Percentiles rank a stretch among this genome's conserved stretches.
Evolutionary conservation across 2,113 vertebrate genomes (phyloP).

Genomic region (Heptranchias perlo): DNA sequence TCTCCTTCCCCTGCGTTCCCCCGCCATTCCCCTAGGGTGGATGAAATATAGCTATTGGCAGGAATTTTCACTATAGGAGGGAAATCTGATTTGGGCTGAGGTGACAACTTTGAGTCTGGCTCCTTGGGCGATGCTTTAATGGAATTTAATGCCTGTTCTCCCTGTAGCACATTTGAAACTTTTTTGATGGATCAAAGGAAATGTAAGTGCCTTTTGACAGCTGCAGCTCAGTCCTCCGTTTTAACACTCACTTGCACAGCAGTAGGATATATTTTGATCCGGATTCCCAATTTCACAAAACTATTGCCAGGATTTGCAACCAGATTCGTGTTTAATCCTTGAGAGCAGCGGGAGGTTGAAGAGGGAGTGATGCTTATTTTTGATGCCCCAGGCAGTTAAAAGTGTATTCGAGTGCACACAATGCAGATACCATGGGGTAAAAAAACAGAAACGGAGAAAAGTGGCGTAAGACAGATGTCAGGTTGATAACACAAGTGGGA

Average conservation of each 20-base stretch:
- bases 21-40: not conserved
- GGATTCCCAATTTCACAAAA: not conserved
- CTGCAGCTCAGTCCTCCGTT: not conserved
- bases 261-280: not conserved
- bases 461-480: too few relatives aligned
- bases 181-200: not conserved
- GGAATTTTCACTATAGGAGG: not conserved
- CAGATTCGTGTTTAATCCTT: not conserved
- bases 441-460: too few relatives aligned
- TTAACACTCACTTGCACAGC: not conserved
- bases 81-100: not conserved
- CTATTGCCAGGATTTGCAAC: not conserved
- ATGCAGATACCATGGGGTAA: not conserved
- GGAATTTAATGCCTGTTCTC: not conserved
- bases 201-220: not conserved
- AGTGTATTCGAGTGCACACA: not conserved
- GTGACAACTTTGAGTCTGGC: not conserved
- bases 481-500: too few relatives aligned
- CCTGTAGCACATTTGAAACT: not conserved
- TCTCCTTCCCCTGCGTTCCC: not conserved
- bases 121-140: not conserved
- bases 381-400: not conserved
- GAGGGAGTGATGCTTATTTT: not conserved
- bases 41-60: not conserved
- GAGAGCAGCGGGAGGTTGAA: not conserved